phyloP scores from a whole-genome alignment of 1,140 invertebrate species.

The Maniola jurtina region DNA sequence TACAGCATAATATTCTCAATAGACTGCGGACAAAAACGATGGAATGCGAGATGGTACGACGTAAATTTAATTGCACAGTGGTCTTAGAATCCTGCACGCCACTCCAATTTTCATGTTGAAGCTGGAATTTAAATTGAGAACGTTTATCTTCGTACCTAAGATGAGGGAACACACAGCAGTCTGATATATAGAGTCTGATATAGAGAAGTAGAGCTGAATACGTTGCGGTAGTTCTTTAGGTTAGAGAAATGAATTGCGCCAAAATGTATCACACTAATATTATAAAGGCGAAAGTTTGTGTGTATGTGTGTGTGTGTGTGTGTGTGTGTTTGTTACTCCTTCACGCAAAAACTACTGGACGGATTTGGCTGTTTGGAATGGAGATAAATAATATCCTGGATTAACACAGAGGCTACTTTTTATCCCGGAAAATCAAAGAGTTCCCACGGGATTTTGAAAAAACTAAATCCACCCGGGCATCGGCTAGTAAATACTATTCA shows the following conservation, averaged over 20 bases:
- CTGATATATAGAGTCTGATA: slow-evolving; percentile 8
- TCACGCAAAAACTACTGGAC: too few relatives aligned
- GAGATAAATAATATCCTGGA: too few relatives aligned
- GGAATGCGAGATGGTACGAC: neutral
- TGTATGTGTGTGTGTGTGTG: too few relatives aligned
- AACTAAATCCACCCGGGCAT: too few relatives aligned
- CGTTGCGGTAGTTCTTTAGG: neutral
- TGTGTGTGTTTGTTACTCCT: too few relatives aligned
- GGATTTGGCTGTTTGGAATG: too few relatives aligned
- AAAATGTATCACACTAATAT: too few relatives aligned
- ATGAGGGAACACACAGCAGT: slow-evolving; percentile 8
- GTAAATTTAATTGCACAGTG: slow-evolving; percentile 14
- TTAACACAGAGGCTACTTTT: too few relatives aligned
- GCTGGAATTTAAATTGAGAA: slow-evolving; percentile 19
- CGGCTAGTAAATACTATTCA: too few relatives aligned
- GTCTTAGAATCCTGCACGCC: neutral
- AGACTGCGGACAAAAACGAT: neutral
- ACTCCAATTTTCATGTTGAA: slow-evolving; percentile 5
- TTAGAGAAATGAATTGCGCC: neutral
- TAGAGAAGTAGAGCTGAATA: neutral
- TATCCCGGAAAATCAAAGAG: too few relatives aligned
- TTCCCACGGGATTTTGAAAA: too few relatives aligned
- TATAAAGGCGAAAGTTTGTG: too few relatives aligned
- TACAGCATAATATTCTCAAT: neutral
- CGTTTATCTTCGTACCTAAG: slow-evolving; percentile 21